Evolutionary conservation across 2,888 invertebrate species (phyloP).

Genomic region (Mimumesa dahlbomi): DNA sequence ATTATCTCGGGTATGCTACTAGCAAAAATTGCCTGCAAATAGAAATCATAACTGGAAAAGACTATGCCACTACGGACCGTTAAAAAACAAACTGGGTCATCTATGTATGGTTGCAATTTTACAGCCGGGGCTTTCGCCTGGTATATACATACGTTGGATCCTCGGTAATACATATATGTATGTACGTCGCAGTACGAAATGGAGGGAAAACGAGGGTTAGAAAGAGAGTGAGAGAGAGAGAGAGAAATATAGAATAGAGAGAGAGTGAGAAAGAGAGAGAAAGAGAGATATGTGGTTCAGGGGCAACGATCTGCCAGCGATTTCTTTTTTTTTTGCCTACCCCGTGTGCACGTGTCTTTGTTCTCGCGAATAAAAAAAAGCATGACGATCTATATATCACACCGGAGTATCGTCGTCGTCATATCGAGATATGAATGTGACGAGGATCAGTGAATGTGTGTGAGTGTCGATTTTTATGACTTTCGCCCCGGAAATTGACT

Average conservation of each 20-base stretch:
- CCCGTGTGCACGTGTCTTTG: conserved; percentile 31
- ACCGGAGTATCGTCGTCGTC: too few species aligned
- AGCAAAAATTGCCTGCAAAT: conserved; percentile 99
- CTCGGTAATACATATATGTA: conserved; percentile 22
- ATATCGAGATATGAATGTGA: conserved; percentile 1
- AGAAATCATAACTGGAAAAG: conserved; percentile 80
- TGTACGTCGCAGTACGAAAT: conserved; percentile 16
- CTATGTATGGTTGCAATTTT: conserved; percentile 67
- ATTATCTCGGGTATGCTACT: conserved; percentile 99
- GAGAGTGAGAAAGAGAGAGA: conserved; percentile 7
- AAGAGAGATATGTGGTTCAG: conserved; percentile 26
- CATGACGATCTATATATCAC: conserved; percentile 15
- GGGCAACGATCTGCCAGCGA: conserved; percentile 47
- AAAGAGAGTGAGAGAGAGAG: conserved; percentile 23
- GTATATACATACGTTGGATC: conserved; percentile 24
- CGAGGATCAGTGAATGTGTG: not conserved
- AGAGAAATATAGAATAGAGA: conserved; percentile 16
- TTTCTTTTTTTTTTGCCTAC: too few species aligned
- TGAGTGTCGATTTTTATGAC: not conserved
- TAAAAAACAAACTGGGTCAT: conserved; percentile 62
- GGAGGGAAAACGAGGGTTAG: conserved; percentile 1
- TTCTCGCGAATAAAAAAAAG: conserved; percentile 24
- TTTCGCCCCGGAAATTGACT: conserved; percentile 16
- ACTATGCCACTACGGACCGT: conserved; percentile 64
- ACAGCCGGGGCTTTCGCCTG: conserved; percentile 53